Evolutionary conservation across 2,113 vertebrate genomes (phyloP), one percentile per base, ranked within the genome.

Genomic region (Gasterosteus nipponicus): DNA sequence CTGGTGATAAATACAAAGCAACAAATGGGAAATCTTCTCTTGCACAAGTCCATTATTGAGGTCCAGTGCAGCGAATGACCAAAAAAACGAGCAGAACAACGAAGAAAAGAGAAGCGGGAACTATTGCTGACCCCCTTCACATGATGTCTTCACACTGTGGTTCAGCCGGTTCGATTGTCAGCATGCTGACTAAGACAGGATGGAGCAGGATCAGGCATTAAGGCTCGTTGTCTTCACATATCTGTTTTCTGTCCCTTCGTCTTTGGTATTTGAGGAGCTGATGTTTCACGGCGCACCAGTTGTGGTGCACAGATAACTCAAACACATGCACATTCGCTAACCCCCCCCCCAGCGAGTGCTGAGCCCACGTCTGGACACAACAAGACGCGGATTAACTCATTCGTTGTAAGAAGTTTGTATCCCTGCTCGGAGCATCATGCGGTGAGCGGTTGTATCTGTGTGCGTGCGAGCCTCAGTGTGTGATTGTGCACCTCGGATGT

Each of bases 101-200:
- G 38, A 82, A 77, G 26, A 62, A 86, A 75, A 76, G 81, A 78
- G 84, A 92, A 88, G 84, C 78, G 61, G 85, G 70, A 67, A 62
- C 62, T 76, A 78, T 16, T 54, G 80, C 66, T 76, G 77, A 84
- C 72, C 78, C 22, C 53, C 67, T 59, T 63, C 33, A 76, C 84
- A 79, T 78, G 81, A 83, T 75, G 84, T 88, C 79, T 81, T 77
- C 78, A 46, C 61, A 14, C 26, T 0, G 47, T 1, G 61, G 81
- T 80, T 80, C 33, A 71, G 18, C 2, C 44, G 54, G 62, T 67
- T 77, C 67, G 47, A 47, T 73, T 83, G 81, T 80, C 77, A 87
- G 75, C 75, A 44, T 66, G 67, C 66, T 65, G 67, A 63, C 73
- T 39, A 6, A 42, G 63, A 42, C 78, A 54, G 12, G 57, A 67